Conservation (phyloP, 2,797 vertebrate genomes). For the Monodelphis domestica region DNA sequence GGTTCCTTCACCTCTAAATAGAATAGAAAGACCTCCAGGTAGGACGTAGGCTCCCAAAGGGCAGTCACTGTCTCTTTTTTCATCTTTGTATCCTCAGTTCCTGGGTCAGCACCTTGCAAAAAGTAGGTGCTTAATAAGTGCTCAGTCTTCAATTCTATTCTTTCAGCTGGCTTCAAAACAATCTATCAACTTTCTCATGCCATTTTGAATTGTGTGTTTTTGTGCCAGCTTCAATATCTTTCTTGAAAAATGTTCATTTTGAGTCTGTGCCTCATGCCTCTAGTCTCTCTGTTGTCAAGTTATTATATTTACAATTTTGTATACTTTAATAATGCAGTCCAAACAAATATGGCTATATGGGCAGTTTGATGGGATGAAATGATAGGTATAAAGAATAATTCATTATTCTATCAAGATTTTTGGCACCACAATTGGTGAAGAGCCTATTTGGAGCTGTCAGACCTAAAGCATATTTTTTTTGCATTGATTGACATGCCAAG, state of each 20-base stretch:
- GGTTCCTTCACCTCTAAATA: not conserved
- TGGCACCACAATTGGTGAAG: slow-evolving; percentile 76
- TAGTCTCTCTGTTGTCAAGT: slow-evolving; percentile 51
- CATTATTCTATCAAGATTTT: slow-evolving; percentile 74
- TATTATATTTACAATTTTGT: slow-evolving; percentile 68
- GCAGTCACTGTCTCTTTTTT: not conserved
- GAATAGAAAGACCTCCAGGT: not conserved
- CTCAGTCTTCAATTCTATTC: not conserved
- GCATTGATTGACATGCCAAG: slow-evolving; percentile 72
- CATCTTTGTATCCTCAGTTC: not conserved
- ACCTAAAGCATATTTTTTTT: slow-evolving; percentile 59
- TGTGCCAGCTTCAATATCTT: slow-evolving; percentile 2
- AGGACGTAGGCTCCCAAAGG: not conserved
- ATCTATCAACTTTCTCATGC: not conserved
- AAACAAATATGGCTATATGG: slow-evolving; percentile 64
- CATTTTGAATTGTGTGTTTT: not conserved
- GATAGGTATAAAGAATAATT: slow-evolving; percentile 80
- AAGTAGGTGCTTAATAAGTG: not conserved
- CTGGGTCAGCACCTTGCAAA: not conserved
- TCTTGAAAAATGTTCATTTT: slow-evolving; percentile 29
- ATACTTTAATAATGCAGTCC: slow-evolving; percentile 55
- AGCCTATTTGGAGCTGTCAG: slow-evolving; percentile 81
- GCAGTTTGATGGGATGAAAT: slow-evolving; percentile 79
- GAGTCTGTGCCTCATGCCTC: not conserved
- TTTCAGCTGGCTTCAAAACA: not conserved